Conservation (phyloP, 1,140 invertebrate species). For the Drosophila ogumai region DNA sequence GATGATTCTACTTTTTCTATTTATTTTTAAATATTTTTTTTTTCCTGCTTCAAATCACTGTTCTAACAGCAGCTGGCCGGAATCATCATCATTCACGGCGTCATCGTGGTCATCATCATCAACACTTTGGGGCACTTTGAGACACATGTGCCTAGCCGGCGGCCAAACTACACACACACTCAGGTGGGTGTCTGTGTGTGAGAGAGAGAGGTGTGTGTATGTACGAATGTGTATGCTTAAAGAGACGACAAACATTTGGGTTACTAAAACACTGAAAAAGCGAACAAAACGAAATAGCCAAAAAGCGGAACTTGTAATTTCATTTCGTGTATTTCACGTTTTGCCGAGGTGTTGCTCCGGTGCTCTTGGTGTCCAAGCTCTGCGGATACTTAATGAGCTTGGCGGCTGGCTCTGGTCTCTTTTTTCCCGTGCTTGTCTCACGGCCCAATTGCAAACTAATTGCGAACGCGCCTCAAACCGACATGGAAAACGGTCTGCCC, state of each 20-base stretch:
- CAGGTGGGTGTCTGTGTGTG: neutral
- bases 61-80: constrained; percentile 28
- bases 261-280: constrained; percentile 72
- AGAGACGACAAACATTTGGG: constrained; percentile 65
- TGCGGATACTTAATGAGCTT: constrained; percentile 68
- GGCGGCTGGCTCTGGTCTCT: constrained; percentile 31
- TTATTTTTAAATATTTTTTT: constrained; percentile 8
- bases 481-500: constrained; percentile 32
- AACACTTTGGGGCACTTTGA: constrained; percentile 65
- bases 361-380: constrained; percentile 26
- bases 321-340: constrained; percentile 79
- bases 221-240: no score
- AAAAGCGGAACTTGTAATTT: constrained; percentile 82
- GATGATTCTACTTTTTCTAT: neutral
- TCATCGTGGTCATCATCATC: constrained; percentile 63
- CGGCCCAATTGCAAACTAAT: constrained; percentile 80
- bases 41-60: constrained; percentile 23
- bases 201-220: neutral
- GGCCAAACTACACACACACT: constrained; percentile 38
- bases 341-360: constrained; percentile 59
- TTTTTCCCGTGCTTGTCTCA: constrained; percentile 61
- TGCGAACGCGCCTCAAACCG: constrained; percentile 64
- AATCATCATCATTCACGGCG: constrained; percentile 57
- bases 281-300: constrained; percentile 48
- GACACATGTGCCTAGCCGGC: constrained; percentile 78